Conservation (phyloP, 2,797 vertebrate genomes). For the Melanotaenia maccullochi region DNA sequence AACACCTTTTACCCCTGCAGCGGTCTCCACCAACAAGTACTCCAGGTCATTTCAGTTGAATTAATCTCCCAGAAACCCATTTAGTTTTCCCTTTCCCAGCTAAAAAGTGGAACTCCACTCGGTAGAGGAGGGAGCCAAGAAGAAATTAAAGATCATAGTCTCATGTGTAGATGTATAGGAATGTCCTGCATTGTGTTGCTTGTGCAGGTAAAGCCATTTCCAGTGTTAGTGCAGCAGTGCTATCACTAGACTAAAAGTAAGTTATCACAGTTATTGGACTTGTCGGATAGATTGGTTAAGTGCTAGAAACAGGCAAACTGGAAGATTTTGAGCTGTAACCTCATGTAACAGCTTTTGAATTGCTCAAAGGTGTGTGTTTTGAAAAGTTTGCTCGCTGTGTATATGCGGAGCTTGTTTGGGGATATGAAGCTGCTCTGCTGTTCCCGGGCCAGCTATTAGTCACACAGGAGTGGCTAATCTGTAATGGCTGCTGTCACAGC, state of each 20-base stretch:
- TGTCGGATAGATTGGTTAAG: conserved; percentile 69
- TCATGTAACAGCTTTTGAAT: conserved; percentile 72
- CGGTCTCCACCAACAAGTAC: conserved; percentile 19
- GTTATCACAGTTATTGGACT: conserved; percentile 65
- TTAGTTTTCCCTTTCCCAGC: conserved; percentile 49
- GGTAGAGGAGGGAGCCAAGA: conserved; percentile 26
- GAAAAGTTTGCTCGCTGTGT: conserved; percentile 59
- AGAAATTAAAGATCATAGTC: conserved; percentile 34
- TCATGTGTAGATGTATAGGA: conserved; percentile 15
- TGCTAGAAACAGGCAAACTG: conserved; percentile 52
- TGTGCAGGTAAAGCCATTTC: conserved; percentile 13
- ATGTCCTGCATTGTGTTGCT: conserved; percentile 12
- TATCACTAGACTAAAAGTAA: conserved; percentile 48
- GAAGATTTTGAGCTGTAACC: conserved; percentile 65
- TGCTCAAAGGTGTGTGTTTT: conserved; percentile 72
- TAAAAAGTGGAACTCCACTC: conserved; percentile 30
- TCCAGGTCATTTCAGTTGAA: conserved; percentile 34
- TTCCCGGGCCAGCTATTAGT: conserved; percentile 78
- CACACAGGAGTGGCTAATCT: conserved; percentile 78
- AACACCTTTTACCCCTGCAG: conserved; percentile 5
- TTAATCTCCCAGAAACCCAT: conserved; percentile 36
- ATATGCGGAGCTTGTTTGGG: conserved; percentile 54
- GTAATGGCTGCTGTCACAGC: conserved; percentile 80
- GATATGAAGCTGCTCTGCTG: conserved; percentile 61
- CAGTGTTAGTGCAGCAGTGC: conserved; percentile 21